Evolutionary conservation across 2,113 vertebrate species (phyloP).

Genomic region (Pantherophis guttatus): DNA sequence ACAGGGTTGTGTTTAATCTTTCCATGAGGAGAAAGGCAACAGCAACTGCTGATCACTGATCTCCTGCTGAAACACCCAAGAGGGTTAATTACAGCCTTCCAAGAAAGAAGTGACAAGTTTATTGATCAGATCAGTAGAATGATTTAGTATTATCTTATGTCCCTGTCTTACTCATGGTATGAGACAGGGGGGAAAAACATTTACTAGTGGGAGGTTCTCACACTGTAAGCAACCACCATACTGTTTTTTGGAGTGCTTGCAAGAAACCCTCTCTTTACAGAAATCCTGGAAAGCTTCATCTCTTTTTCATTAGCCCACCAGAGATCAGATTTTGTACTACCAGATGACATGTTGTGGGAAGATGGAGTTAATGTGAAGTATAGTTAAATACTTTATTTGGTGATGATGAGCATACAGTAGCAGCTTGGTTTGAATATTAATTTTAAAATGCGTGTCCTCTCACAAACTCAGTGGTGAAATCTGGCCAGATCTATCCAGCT

Average conservation of each 20-base stretch:
- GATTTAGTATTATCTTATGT: background rate
- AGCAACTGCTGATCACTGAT: background rate
- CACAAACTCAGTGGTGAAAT: background rate
- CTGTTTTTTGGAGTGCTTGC: background rate
- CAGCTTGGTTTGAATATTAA: background rate
- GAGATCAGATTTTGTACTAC: background rate
- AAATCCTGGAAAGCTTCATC: background rate
- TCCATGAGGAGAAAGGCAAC: background rate
- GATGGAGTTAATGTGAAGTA: background rate
- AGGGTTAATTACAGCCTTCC: background rate
- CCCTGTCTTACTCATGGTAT: background rate
- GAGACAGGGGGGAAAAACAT: background rate
- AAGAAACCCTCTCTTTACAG: background rate
- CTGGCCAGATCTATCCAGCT: no score
- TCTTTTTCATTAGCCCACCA: background rate
- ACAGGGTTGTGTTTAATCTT: background rate
- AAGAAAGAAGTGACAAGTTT: background rate
- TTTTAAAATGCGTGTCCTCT: background rate
- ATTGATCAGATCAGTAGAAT: background rate
- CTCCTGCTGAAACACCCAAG: background rate
- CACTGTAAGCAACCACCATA: background rate
- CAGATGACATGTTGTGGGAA: background rate
- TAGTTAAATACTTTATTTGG: background rate
- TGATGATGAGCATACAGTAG: background rate
- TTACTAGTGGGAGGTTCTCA: background rate